Evolutionary conservation across 2,797 vertebrate genomes (phyloP).

Genomic region (Peromyscus eremicus): DNA sequence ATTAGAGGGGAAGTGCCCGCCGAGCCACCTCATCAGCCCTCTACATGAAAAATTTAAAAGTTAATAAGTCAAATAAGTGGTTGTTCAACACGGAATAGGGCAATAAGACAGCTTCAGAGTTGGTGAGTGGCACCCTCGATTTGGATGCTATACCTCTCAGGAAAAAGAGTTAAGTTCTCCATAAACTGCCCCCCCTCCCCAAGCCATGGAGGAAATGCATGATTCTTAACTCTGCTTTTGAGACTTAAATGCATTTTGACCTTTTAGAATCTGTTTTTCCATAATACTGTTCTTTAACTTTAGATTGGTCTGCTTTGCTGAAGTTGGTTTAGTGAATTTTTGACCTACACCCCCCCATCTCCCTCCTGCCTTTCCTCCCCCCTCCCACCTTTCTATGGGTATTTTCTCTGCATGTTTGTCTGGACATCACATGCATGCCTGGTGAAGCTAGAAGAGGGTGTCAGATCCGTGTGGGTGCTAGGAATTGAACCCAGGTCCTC

Average conservation of each 20-base stretch:
- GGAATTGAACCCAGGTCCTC: background rate
- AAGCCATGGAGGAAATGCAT: background rate
- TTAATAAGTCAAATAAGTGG: background rate
- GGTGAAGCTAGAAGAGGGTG: background rate
- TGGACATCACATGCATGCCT: background rate
- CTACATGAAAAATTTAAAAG: background rate
- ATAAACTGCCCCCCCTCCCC: no score
- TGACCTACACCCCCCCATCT: background rate
- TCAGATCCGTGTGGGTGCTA: background rate
- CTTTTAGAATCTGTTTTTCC: background rate
- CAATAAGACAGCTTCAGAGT: background rate
- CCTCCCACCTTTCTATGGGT: background rate
- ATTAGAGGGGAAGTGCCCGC: background rate
- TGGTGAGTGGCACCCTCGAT: background rate
- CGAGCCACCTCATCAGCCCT: background rate
- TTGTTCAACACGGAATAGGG: background rate
- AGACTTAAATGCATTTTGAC: constrained; percentile 1
- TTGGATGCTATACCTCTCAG: background rate
- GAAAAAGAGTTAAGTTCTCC: background rate
- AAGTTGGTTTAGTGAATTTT: background rate
- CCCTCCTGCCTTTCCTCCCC: background rate
- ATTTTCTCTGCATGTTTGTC: background rate
- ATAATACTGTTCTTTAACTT: background rate
- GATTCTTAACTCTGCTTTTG: background rate
- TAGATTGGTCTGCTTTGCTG: background rate